A percentile compares a stretch with the other conserved stretches of the same genome.
Evolutionary conservation across 2,888 invertebrate genomes (phyloP).

Genomic region (Latrodectus elegans): DNA sequence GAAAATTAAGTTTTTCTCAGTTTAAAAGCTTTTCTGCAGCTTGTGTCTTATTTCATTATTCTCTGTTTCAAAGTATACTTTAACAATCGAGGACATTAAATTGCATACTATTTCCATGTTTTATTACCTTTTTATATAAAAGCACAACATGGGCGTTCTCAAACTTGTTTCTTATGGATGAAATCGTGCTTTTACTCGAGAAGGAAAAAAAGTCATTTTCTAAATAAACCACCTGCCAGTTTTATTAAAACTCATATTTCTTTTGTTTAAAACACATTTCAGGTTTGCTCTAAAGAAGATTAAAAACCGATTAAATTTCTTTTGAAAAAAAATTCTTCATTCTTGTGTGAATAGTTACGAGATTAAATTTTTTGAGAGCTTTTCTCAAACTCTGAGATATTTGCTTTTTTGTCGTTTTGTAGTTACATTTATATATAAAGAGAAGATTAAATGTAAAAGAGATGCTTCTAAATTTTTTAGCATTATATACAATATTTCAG

Average conservation of each 20-base stretch:
- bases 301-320: slow-evolving; percentile 1
- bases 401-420: too few species aligned
- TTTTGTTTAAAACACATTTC: not conserved
- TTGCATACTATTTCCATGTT: not conserved
- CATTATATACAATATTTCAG: too few species aligned
- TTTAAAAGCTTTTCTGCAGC: not conserved
- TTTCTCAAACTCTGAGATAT: too few species aligned
- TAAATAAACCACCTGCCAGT: not conserved
- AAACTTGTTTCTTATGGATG: not conserved
- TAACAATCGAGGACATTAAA: too few species aligned
- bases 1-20: not conserved
- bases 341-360: not conserved
- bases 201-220: not conserved
- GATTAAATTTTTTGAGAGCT: too few species aligned
- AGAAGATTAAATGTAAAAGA: too few species aligned
- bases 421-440: too few species aligned
- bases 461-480: too few species aligned
- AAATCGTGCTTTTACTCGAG: not conserved
- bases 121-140: not conserved
- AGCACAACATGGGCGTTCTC: not conserved
- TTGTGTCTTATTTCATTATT: not conserved
- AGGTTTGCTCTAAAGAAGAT: not conserved
- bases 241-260: not conserved
- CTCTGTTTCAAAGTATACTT: not conserved
- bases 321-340: not conserved